Conservation (phyloP, 2,113 vertebrate species). For the Picathartes gymnocephalus region DNA sequence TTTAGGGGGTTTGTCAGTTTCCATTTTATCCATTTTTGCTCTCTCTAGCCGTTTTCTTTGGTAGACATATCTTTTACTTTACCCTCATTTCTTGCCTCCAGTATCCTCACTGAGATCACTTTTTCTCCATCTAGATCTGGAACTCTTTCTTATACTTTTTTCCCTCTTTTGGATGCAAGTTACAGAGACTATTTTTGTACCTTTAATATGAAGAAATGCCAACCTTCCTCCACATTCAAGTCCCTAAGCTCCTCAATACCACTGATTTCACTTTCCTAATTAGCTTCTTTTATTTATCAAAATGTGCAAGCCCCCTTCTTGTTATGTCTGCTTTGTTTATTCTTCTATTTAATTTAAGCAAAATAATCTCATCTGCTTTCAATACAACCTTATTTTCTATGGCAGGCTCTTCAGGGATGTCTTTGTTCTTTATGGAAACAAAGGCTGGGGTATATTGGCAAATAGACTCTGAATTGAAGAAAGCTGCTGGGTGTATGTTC, state of each 20-base stretch:
- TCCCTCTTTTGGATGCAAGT: background rate
- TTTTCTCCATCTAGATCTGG: background rate
- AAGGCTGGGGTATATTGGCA: background rate
- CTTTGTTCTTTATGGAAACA: background rate
- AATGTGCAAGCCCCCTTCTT: background rate
- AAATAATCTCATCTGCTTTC: background rate
- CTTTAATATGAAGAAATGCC: background rate
- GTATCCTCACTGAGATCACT: background rate
- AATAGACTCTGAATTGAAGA: background rate
- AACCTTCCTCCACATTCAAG: background rate
- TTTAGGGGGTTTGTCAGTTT: background rate
- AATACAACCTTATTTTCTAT: background rate
- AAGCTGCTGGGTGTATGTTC: background rate
- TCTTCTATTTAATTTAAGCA: background rate
- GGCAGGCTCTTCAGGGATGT: background rate
- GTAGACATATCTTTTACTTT: background rate
- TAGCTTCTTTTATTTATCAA: constrained; percentile 7
- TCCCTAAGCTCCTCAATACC: background rate
- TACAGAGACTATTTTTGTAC: background rate
- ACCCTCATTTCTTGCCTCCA: background rate
- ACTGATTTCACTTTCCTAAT: constrained; percentile 1
- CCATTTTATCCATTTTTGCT: background rate
- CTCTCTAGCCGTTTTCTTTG: background rate
- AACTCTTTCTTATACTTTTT: background rate
- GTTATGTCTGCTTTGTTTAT: background rate